Conservation (phyloP, 30 jellyfish, hydroid and myxozoan genomes). For the Sanderia malayensis region DNA sequence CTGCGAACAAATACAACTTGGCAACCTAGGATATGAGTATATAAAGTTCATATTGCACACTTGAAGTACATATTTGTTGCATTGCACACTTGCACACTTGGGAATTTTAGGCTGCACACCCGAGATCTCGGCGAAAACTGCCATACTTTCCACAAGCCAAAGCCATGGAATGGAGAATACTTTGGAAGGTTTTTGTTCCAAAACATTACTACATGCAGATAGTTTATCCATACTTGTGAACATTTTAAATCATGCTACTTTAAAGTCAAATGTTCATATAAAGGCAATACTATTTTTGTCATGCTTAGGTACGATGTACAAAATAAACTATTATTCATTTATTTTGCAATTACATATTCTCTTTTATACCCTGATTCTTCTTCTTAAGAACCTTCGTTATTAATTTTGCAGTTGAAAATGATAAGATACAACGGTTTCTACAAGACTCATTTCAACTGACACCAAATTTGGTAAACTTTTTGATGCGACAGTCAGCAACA, state of each 20-base stretch:
- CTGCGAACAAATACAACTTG: too few relatives aligned
- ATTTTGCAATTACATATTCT: too few relatives aligned
- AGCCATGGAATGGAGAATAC: conserved; percentile 18
- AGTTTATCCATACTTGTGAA: conserved; percentile 39
- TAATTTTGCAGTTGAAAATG: conserved; percentile 40
- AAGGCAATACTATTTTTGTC: conserved; percentile 24
- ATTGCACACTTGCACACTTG: too few relatives aligned
- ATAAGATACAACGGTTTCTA: conserved; percentile 56
- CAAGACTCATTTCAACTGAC: conserved; percentile 75
- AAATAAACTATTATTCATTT: too few relatives aligned
- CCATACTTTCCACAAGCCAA: too few relatives aligned
- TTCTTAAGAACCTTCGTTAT: too few relatives aligned
- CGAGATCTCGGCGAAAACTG: too few relatives aligned
- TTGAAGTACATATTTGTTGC: too few relatives aligned
- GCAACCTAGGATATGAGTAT: too few relatives aligned
- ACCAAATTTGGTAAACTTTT: conserved; percentile 50
- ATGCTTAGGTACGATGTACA: conserved; percentile 36
- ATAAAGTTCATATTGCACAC: too few relatives aligned
- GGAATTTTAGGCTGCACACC: too few relatives aligned
- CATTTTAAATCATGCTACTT: conserved; percentile 24
- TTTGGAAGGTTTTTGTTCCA: conserved; percentile 8
- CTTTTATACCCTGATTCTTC: too few relatives aligned
- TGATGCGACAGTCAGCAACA: conserved; percentile 38
- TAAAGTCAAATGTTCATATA: conserved; percentile 20
- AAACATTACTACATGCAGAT: conserved; percentile 37